Conservation (phyloP, 1,140 invertebrate genomes). For the Drosophila mauritiana region DNA sequence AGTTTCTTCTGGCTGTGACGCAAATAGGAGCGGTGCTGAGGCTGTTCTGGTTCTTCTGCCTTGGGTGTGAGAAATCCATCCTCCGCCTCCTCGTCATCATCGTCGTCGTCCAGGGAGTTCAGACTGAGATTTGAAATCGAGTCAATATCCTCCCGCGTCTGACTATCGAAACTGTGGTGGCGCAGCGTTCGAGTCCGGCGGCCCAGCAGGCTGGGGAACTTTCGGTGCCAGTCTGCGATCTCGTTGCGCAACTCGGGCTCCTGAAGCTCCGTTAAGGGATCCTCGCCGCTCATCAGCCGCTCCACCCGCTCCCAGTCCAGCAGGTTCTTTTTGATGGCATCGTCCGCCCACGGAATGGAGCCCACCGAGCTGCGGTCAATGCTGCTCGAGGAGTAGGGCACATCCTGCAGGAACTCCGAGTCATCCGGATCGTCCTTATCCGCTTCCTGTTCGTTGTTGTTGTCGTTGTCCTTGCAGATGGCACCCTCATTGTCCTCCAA, state of each 20-base stretch:
- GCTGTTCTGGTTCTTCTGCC: constrained; percentile 25
- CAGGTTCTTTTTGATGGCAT: constrained; percentile 83
- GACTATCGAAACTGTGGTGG: constrained; percentile 64
- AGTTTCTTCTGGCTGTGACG: constrained; percentile 52
- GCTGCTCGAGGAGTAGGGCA: constrained; percentile 81
- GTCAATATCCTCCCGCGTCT: constrained; percentile 52
- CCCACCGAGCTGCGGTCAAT: constrained; percentile 80
- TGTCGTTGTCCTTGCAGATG: constrained; percentile 33
- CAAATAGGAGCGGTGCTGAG: constrained; percentile 34
- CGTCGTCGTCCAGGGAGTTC: constrained; percentile 63
- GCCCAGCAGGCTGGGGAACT: constrained; percentile 69
- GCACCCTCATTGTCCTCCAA: constrained; percentile 50
- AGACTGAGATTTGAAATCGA: constrained; percentile 73
- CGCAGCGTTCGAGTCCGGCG: constrained; percentile 41
- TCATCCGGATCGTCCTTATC: constrained; percentile 55
- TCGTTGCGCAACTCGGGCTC: constrained; percentile 76
- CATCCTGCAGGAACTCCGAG: constrained; percentile 73
- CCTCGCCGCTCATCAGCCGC: constrained; percentile 70
- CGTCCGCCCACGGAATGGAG: constrained; percentile 83
- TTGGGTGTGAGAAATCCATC: constrained; percentile 72
- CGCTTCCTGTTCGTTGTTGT: constrained; percentile 30
- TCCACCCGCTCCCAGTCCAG: constrained; percentile 81
- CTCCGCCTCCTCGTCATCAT: constrained; percentile 59
- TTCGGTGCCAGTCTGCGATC: constrained; percentile 76
- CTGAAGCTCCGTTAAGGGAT: constrained; percentile 53